A percentile compares a stretch with the other conserved stretches of the same genome.
Evolutionary conservation across 2,113 vertebrate species (phyloP).

Genomic region (Leucosticte australis): DNA sequence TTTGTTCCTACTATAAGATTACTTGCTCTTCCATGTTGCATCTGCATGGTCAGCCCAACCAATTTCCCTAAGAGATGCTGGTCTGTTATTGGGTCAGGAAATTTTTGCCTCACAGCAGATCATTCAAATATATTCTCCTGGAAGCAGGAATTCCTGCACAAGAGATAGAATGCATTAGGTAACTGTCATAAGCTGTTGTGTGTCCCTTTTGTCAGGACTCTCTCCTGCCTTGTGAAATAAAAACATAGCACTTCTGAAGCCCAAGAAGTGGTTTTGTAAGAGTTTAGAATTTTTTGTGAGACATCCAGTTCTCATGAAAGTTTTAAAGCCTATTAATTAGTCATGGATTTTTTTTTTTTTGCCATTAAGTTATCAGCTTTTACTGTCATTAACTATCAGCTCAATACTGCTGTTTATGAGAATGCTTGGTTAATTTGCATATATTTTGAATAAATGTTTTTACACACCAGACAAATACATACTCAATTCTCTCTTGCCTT

Average conservation of each 20-base stretch:
- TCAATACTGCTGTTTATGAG: neutral
- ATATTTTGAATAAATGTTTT: slow-evolving; percentile 31
- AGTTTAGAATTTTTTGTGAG: neutral
- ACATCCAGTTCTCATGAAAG: neutral
- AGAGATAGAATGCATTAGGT: neutral
- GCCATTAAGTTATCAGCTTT: slow-evolving; percentile 20
- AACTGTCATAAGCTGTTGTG: neutral
- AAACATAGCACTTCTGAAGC: neutral
- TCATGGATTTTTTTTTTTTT: neutral
- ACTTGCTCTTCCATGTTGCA: neutral
- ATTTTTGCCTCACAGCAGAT: neutral
- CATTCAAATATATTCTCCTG: neutral
- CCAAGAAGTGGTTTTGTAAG: neutral
- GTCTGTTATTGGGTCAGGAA: neutral
- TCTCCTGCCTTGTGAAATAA: neutral
- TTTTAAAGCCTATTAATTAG: neutral
- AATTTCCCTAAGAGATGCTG: neutral
- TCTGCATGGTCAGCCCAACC: neutral
- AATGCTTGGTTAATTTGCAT: slow-evolving; percentile 24
- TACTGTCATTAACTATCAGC: slow-evolving; percentile 29
- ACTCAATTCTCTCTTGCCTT: slow-evolving; percentile 34
- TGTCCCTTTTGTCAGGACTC: neutral
- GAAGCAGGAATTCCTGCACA: neutral
- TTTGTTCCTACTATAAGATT: neutral
- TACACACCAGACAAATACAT: slow-evolving; percentile 15